phyloP scores from a whole-genome alignment of 2,797 vertebrate genomes.

The Oceanodroma leucorhoa region DNA sequence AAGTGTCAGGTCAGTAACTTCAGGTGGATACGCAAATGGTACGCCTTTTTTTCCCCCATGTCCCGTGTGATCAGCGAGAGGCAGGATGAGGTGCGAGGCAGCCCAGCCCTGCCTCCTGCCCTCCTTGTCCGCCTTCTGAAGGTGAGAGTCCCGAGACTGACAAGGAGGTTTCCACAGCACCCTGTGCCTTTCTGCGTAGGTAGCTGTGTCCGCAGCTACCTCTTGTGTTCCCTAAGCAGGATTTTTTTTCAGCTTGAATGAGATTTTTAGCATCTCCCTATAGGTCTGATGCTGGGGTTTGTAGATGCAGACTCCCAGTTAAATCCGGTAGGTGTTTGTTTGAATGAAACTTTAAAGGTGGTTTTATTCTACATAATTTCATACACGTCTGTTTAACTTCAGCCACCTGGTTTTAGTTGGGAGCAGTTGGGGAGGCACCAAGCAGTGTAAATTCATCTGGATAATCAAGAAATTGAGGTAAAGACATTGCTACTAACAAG shows the following conservation, averaged over 20 bases:
- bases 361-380: not conserved
- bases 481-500: not conserved
- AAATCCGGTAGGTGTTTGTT: not conserved
- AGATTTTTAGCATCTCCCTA: not conserved
- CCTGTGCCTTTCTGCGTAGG: not conserved
- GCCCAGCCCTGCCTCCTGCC: not conserved
- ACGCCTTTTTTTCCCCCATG: fast-evolving
- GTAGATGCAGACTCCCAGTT: not conserved
- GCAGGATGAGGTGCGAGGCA: not conserved
- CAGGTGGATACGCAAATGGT: not conserved
- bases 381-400: not conserved
- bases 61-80: not conserved
- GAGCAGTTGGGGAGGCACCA: not conserved
- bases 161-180: not conserved
- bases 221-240: not conserved
- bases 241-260: not conserved
- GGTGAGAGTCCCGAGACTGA: not conserved
- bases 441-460: not conserved
- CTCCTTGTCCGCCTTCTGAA: not conserved
- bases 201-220: not conserved
- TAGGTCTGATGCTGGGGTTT: not conserved
- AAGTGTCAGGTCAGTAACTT: constrained; percentile 6
- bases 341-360: not conserved
- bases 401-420: not conserved
- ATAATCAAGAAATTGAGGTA: not conserved